Percentiles rank a stretch among this genome's conserved stretches.
These are phyloP conservation scores for Aradophagus sp. DNA, from an alignment of 1,140 invertebrate species.

Conservation along the genomic window DNA sequence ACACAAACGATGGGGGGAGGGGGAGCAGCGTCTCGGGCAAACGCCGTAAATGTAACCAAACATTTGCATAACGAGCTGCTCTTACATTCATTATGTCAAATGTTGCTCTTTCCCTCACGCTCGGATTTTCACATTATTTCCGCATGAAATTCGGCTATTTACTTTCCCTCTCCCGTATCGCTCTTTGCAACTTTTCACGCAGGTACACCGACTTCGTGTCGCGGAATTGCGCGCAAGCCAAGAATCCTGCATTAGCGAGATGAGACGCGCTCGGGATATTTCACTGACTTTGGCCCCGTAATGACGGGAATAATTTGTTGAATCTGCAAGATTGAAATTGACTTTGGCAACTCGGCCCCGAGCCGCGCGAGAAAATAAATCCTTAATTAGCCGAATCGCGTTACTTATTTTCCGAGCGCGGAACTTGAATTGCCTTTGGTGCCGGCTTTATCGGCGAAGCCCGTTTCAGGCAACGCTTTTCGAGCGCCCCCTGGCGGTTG, in stretches of 20 bases:
- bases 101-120: not conserved
- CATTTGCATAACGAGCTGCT: constrained; percentile 1
- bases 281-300: constrained; percentile 21
- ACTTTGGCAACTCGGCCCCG: constrained; percentile 17
- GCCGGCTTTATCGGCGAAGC: constrained; percentile 1
- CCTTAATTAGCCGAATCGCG: constrained; percentile 22
- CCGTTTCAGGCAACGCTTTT: not conserved
- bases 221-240: constrained; percentile 7
- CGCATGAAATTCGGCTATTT: constrained; percentile 16
- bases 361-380: constrained; percentile 9
- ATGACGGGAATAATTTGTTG: constrained; percentile 30
- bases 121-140: constrained; percentile 6
- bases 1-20: too few relatives aligned
- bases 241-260: constrained; percentile 35
- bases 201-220: not conserved
- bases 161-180: not conserved
- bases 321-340: constrained; percentile 27
- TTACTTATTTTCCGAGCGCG: constrained; percentile 16
- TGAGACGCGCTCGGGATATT: constrained; percentile 13
- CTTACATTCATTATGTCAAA: constrained; percentile 11
- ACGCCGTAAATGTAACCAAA: constrained; percentile 1
- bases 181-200: constrained; percentile 30
- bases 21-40: too few relatives aligned
- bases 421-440: constrained; percentile 21
- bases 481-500: constrained; percentile 1